These are phyloP conservation scores for Tribolium madens DNA, from an alignment of 1,140 invertebrate genomes.

Conservation along the genomic window DNA sequence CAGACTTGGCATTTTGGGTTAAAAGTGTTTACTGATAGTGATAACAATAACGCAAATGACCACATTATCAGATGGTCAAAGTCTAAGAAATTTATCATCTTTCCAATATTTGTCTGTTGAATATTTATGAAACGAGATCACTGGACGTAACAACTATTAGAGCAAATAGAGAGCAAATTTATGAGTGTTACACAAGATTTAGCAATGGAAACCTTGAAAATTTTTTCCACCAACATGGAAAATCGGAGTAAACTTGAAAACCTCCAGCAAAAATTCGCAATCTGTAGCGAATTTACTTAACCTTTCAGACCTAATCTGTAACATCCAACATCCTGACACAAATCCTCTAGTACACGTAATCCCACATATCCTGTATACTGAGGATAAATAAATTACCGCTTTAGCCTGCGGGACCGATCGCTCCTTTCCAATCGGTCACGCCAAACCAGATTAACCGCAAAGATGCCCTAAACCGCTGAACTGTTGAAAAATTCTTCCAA, in stretches of 20 bases:
- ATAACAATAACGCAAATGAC: slow-evolving; percentile 13
- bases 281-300: slow-evolving; percentile 36
- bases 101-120: slow-evolving; percentile 40
- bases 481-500: neutral
- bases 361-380: slow-evolving; percentile 45
- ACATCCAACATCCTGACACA: slow-evolving; percentile 43
- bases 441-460: slow-evolving; percentile 14
- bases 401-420: slow-evolving; percentile 37
- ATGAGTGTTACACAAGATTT: slow-evolving; percentile 13
- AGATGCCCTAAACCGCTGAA: neutral
- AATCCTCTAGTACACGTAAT: slow-evolving; percentile 36
- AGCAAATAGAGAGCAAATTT: slow-evolving; percentile 19
- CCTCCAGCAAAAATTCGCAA: slow-evolving; percentile 22
- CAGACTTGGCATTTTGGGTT: neutral
- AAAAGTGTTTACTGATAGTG: slow-evolving; percentile 1
- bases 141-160: slow-evolving; percentile 13
- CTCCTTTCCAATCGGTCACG: slow-evolving; percentile 34
- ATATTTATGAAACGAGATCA: slow-evolving; percentile 44
- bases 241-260: neutral
- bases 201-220: slow-evolving; percentile 1
- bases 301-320: slow-evolving; percentile 36
- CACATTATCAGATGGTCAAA: slow-evolving; percentile 42
- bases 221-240: neutral
- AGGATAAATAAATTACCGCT: slow-evolving; percentile 44
- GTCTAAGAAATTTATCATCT: slow-evolving; percentile 39